Evolutionary conservation across 2,113 vertebrate species (phyloP).

Genomic region (Rynchops niger): DNA sequence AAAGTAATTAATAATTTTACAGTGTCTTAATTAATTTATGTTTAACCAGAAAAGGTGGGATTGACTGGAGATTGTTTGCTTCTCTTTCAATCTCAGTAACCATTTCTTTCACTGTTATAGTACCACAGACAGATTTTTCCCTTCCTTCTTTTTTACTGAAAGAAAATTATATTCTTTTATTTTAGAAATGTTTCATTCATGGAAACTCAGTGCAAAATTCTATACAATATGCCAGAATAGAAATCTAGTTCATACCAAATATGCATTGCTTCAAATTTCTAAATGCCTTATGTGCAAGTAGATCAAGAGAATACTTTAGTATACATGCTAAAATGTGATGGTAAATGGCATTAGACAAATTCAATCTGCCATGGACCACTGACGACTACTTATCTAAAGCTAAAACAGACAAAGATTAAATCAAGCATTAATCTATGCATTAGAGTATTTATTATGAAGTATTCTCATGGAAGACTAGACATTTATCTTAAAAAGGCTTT

Average conservation of each 20-base stretch:
- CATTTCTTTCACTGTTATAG: not conserved
- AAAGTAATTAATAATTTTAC: not conserved
- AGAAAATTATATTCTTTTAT: not conserved
- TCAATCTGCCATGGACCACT: not conserved
- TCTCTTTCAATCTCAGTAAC: not conserved
- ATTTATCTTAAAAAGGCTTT: not conserved
- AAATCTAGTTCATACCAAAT: not conserved
- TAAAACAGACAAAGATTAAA: not conserved
- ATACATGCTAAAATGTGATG: not conserved
- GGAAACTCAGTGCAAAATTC: not conserved
- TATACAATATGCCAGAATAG: not conserved
- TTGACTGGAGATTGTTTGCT: not conserved
- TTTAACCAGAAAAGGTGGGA: not conserved
- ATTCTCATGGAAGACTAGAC: not conserved
- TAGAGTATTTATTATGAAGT: not conserved
- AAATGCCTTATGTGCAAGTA: not conserved
- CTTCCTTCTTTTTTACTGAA: not conserved
- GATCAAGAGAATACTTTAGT: not conserved
- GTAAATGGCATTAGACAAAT: not conserved
- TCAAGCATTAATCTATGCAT: not conserved
- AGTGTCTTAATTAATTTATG: not conserved
- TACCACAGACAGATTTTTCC: not conserved
- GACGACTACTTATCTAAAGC: not conserved
- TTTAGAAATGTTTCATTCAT: not conserved
- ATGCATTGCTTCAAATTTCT: not conserved